Conservation (phyloP, 2,888 invertebrate genomes). For the Heliconius hortense region DNA sequence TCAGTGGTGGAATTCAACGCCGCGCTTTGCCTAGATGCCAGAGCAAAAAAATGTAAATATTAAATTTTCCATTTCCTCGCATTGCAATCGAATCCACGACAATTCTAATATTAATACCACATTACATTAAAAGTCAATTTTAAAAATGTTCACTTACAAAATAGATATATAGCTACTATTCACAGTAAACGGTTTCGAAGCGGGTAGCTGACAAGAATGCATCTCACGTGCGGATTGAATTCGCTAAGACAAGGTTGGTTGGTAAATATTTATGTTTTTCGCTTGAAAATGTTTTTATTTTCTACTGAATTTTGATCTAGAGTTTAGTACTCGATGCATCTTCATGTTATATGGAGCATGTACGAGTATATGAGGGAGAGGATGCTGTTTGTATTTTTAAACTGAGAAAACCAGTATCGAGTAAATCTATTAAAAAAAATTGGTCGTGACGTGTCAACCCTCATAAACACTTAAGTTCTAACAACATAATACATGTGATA, state of each 20-base stretch:
- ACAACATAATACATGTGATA: no score
- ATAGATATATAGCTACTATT: neutral
- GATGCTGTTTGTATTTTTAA: neutral
- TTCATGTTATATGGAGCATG: neutral
- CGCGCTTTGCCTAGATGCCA: neutral
- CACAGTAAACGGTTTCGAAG: neutral
- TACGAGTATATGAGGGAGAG: neutral
- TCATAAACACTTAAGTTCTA: no score
- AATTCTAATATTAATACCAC: neutral
- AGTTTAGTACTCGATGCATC: neutral
- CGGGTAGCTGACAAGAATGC: neutral
- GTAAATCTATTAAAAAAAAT: no score
- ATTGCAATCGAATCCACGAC: neutral
- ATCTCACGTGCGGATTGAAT: conserved; percentile 23
- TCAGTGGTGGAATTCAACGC: neutral
- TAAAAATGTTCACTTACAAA: neutral
- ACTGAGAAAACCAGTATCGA: neutral
- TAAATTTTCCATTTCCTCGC: no score
- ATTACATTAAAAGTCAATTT: neutral
- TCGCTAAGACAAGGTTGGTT: conserved; percentile 13
- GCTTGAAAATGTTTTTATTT: conserved; percentile 21
- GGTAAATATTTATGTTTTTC: conserved; percentile 24
- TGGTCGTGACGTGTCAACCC: no score
- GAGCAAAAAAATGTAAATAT: neutral
- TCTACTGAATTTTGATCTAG: conserved; percentile 12